phyloP scores from a whole-genome alignment of 2,113 vertebrate species.

The Chauna torquata region DNA sequence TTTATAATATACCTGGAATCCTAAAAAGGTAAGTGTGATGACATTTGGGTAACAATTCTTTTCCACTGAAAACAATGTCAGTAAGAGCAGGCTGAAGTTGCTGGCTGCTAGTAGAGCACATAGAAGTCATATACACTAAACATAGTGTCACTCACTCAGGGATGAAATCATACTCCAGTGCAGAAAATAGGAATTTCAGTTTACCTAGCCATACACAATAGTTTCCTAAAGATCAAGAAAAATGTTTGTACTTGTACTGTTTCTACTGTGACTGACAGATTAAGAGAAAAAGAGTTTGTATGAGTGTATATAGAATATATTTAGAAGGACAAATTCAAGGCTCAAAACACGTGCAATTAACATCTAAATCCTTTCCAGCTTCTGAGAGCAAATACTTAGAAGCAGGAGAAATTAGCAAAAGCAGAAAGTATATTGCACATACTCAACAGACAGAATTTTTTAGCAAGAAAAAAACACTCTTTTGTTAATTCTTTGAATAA shows the following conservation, averaged over 20 bases:
- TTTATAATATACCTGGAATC: not conserved
- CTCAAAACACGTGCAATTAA: conserved; percentile 15
- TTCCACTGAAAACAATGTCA: not conserved
- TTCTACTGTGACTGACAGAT: not conserved
- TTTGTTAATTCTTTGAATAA: conserved; percentile 56
- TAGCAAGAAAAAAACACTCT: not conserved
- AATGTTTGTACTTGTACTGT: not conserved
- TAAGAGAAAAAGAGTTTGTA: not conserved
- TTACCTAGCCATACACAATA: not conserved
- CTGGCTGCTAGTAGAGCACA: not conserved
- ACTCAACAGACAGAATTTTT: not conserved
- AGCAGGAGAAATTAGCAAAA: conserved; percentile 24
- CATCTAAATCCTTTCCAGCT: conserved; percentile 9
- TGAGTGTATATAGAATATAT: not conserved
- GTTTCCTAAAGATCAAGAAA: not conserved
- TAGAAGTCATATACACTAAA: not conserved
- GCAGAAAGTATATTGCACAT: not conserved
- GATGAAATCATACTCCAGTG: not conserved
- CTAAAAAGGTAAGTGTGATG: not conserved
- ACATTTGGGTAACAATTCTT: not conserved
- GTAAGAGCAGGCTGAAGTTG: not conserved
- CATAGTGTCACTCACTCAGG: not conserved
- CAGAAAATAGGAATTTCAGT: not conserved
- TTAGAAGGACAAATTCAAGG: conserved; percentile 14
- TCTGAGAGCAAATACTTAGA: conserved; percentile 39